Evolutionary conservation across 2,888 invertebrate genomes (phyloP).

Genomic region (Tetranychus truncatus): DNA sequence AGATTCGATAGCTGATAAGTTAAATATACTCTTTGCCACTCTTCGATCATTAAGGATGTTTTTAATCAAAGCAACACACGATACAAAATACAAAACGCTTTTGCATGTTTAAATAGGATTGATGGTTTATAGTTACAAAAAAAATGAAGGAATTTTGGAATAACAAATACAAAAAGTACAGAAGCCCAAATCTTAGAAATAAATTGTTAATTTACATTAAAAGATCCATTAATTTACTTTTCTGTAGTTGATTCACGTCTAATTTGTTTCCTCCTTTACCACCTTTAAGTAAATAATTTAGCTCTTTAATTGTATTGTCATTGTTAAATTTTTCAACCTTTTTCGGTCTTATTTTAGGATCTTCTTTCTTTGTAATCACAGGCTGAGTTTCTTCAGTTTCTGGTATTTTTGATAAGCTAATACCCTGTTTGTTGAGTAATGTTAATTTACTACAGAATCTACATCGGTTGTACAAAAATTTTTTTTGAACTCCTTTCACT

Average conservation of each 20-base stretch:
- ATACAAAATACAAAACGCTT: too few species aligned
- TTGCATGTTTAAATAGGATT: too few species aligned
- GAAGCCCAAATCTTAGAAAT: too few species aligned
- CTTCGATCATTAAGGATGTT: too few species aligned
- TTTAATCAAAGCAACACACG: too few species aligned
- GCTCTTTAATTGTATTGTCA: neutral
- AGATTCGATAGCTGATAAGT: too few species aligned
- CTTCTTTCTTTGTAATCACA: neutral
- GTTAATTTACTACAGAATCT: neutral
- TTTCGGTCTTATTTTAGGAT: neutral
- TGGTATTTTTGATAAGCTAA: neutral
- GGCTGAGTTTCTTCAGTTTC: neutral
- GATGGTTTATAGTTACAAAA: too few species aligned
- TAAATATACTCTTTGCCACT: too few species aligned
- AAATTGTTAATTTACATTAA: neutral
- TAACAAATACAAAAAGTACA: too few species aligned
- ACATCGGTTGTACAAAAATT: neutral
- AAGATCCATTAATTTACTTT: neutral
- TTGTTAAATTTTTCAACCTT: neutral
- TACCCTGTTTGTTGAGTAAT: neutral
- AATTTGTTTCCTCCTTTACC: neutral
- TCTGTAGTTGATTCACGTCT: neutral
- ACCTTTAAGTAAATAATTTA: neutral
- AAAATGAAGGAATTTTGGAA: too few species aligned
- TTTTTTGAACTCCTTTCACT: neutral